A percentile compares a stretch with the other conserved stretches of the same genome.
Evolutionary conservation across 2,113 vertebrate species (phyloP).

Genomic region (Aegotheles bennettii): DNA sequence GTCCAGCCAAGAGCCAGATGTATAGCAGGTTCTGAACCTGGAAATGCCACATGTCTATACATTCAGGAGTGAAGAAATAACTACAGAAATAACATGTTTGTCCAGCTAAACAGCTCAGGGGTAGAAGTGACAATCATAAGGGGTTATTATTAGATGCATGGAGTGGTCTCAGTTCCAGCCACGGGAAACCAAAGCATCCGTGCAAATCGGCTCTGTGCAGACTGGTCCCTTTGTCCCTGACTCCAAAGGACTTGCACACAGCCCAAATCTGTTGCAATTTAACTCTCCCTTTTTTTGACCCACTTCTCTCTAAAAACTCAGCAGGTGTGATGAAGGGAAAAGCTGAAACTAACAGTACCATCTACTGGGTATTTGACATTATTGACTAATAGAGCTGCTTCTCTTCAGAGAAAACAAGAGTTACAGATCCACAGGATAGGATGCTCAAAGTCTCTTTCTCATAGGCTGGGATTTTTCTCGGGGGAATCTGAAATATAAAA

Average conservation of each 20-base stretch:
- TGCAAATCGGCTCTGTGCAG: neutral
- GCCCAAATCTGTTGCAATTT: neutral
- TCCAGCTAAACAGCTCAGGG: neutral
- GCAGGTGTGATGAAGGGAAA: neutral
- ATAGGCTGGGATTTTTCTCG: neutral
- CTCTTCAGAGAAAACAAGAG: neutral
- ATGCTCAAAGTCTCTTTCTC: neutral
- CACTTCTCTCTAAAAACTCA: neutral
- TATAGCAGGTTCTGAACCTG: neutral
- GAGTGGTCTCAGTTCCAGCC: neutral
- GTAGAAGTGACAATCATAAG: neutral
- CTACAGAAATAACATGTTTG: neutral
- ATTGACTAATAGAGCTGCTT: neutral
- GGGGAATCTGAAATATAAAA: neutral
- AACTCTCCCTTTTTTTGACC: neutral
- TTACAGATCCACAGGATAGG: neutral
- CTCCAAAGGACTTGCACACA: neutral
- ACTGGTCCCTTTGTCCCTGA: neutral
- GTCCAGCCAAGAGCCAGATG: neutral
- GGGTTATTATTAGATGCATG: neutral
- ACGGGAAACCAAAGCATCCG: neutral
- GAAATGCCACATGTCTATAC: constrained; percentile 30
- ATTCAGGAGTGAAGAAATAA: constrained; percentile 8
- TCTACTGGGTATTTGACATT: neutral
- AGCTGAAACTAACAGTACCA: constrained; percentile 46